Evolutionary conservation across 1,140 invertebrate genomes (phyloP).

Genomic region (Heliconius himera): DNA sequence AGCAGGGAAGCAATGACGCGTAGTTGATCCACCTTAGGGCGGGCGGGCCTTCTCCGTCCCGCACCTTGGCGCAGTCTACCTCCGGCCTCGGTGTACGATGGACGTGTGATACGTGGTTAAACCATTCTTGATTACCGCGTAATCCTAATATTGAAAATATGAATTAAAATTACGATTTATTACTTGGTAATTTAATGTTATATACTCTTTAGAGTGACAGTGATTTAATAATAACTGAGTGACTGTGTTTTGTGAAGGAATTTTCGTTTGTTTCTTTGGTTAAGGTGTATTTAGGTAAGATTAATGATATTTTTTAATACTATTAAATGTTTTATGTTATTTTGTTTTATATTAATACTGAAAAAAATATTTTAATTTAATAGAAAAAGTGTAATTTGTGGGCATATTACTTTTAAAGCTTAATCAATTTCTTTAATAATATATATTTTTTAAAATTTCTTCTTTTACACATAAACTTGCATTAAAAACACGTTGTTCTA

Average conservation of each 20-base stretch:
- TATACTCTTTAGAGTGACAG: conserved; percentile 5
- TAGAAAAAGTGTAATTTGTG: too few relatives aligned
- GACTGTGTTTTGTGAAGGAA: conserved; percentile 28
- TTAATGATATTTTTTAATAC: not conserved
- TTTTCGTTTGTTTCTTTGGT: conserved; percentile 3
- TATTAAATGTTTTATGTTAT: not conserved
- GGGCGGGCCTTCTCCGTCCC: conserved; percentile 44
- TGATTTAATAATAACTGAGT: conserved; percentile 24
- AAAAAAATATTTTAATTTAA: too few relatives aligned
- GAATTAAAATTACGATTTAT: conserved; percentile 43
- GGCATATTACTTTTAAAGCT: too few relatives aligned
- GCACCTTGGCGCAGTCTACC: conserved; percentile 52
- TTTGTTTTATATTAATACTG: not conserved
- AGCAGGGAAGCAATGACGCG: conserved; percentile 40
- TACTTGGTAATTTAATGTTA: conserved; percentile 8
- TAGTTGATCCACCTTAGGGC: conserved; percentile 46
- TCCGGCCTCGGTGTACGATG: conserved; percentile 20
- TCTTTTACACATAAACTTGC: not conserved
- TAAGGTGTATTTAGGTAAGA: conserved; percentile 19
- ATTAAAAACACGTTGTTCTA: not conserved
- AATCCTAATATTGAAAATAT: conserved; percentile 36
- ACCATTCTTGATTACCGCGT: conserved; percentile 23
- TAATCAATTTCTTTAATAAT: too few relatives aligned
- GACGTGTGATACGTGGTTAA: conserved; percentile 20
- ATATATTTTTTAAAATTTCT: not conserved